Evolutionary conservation across 2,113 vertebrate genomes (phyloP).

Genomic region (Engystomops pustulosus): DNA sequence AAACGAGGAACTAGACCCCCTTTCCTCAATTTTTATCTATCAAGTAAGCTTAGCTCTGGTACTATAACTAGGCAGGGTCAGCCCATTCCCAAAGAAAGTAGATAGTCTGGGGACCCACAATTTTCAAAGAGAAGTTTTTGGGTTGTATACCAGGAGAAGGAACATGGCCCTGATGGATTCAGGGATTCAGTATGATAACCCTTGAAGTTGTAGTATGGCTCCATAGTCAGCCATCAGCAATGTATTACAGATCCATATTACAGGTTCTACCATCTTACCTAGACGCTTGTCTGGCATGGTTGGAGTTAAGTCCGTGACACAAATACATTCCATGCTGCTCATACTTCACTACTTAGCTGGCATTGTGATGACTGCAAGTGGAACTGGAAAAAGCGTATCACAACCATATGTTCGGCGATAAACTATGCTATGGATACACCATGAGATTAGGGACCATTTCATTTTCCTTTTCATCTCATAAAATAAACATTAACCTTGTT

Average conservation of each 20-base stretch:
- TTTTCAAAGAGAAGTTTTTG: too few species aligned
- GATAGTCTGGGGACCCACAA: too few species aligned
- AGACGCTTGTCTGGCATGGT: neutral
- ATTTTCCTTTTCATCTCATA: conserved; percentile 55
- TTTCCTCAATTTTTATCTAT: too few species aligned
- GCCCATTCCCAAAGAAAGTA: too few species aligned
- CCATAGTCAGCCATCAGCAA: neutral
- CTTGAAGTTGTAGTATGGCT: too few species aligned
- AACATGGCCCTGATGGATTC: too few species aligned
- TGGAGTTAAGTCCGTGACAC: conserved; percentile 26
- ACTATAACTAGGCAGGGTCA: too few species aligned
- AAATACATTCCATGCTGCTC: conserved; percentile 37
- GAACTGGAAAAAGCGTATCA: conserved; percentile 51
- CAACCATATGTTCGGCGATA: conserved; percentile 56
- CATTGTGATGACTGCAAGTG: conserved; percentile 43
- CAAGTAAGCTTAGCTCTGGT: too few species aligned
- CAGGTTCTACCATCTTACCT: neutral
- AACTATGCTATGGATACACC: conserved; percentile 44
- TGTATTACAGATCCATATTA: neutral
- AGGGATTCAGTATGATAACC: too few species aligned
- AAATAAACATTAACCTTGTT: conserved; percentile 60
- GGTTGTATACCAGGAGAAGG: too few species aligned
- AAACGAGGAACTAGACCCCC: too few species aligned
- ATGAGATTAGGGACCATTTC: conserved; percentile 55
- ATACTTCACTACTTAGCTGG: conserved; percentile 48